Base-by-base conservation (phyloP, 2,113 vertebrate genomes). In the Pungitius pungitius region DNA sequence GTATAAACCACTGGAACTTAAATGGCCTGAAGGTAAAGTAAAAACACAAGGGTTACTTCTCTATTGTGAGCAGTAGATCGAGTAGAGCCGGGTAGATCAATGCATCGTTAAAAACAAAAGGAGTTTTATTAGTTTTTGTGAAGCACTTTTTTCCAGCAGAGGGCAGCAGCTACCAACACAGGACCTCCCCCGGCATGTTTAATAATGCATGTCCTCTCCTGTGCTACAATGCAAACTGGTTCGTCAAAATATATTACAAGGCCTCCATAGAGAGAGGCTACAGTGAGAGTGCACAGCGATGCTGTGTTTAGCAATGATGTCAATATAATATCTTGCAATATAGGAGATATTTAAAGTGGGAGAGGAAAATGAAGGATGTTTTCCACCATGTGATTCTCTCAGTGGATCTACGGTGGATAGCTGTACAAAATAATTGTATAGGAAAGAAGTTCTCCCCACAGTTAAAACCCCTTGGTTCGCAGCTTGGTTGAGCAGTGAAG, bases 81-180 rank as follows among this genome's bases (percentile, higher is more conserved):
- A n/a, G n/a, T n/a, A n/a, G n/a, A 11, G 11, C n/a, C 10, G 10
- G 9, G n/a, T 13, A 42, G 40, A 47, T 47, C 18, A 49, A 20
- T 49, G 14, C 1, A 1, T 18, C 6, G 6, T 3, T 63, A 18
- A 27, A 27, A 27, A 0, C 4, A 22, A 49, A 60, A 6, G 18
- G 35, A 33, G 17, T 18, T 49, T 30, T 58, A 2, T 35, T 61
- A 27, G 35, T 71, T 60, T 24, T 65, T 5, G n/a, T 43, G 30
- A 60, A 0, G 20, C 20, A 14, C 13, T 15, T 17, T 14, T 1
- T 33, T 40, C 84, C 91, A 82, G 68, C 58, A 92, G 88, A 82
- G 87, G 86, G 85, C 88, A 89, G 86, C 87, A 87, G 70, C 52
- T 33, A 77, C 78, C 77, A 80, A 68, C n/a, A 11, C 0, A 62